Evolutionary conservation across 37 sponge, comb jelly and placozoan species (phyloP).

Genomic region (Aphrocallistes beatrix): DNA sequence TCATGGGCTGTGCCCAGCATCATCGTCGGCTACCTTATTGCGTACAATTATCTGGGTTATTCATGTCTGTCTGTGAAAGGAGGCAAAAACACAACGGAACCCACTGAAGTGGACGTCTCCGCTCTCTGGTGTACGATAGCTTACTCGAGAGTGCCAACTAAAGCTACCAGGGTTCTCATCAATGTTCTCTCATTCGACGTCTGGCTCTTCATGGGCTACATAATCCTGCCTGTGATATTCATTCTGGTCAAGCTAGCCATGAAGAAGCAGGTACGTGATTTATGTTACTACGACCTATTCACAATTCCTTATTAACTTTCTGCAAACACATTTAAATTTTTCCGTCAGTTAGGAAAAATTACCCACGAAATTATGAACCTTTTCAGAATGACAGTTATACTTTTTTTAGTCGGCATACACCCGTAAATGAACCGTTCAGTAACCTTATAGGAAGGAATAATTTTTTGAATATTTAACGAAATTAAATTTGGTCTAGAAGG

Average conservation of each 20-base stretch:
- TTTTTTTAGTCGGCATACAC: no score
- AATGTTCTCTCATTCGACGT: constrained; percentile 34
- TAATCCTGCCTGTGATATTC: constrained; percentile 34
- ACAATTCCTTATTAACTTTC: neutral
- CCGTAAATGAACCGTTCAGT: no score
- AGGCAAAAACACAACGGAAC: neutral
- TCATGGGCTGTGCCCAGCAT: neutral
- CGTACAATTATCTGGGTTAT: constrained; percentile 16
- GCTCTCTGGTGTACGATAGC: neutral
- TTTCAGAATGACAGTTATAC: no score
- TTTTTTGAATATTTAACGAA: no score
- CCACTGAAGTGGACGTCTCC: neutral
- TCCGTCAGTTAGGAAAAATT: no score
- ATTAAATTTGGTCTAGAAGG: no score
- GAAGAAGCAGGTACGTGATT: neutral
- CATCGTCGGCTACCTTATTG: neutral
- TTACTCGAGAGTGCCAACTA: neutral
- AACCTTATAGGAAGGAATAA: no score
- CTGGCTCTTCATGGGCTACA: constrained; percentile 29
- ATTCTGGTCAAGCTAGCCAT: constrained; percentile 21
- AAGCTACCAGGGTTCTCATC: neutral
- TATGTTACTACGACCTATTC: neutral
- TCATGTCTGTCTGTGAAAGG: neutral
- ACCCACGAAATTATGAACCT: no score
- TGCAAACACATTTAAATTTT: neutral